Evolutionary conservation across 2,888 invertebrate genomes (phyloP), one percentile per base, ranked within the genome.

Genomic region (Heliothis peltigera): DNA sequence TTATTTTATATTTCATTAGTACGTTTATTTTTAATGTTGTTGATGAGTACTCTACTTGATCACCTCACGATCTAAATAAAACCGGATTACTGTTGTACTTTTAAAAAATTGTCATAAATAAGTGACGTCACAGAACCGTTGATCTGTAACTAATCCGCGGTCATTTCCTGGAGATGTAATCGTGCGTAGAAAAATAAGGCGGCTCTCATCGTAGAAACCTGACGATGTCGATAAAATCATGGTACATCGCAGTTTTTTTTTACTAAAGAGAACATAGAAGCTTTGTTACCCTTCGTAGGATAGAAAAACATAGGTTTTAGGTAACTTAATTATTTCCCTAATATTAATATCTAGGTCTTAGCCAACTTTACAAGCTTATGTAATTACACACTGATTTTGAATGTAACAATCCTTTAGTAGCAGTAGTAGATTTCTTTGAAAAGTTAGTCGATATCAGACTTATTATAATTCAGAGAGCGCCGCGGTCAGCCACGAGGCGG

Each of bases 401-500:
- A 81, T 76, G 69, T 55, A 57, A 69, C 75, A 73, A 79, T 78
- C 70, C 74, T 70, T 78, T 65, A 75, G 64, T 15, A 17, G 35
- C 32, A 49, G 35, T n/a, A 64, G 58, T 61, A 63, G 42, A 66
- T 64, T 69, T 59, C 63, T 58, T 35, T 61, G 49, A 59, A 71
- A 79, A 79, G 64, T 70, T 75, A 68, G 70, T 75, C 70, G 73
- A 77, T 75, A 64, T 39, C 46, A 43, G 32, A 59, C 83, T 85
- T 70, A 79, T 85, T 85, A 78, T 70, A 74, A 84, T 84, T 84
- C 85, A 73, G 72, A 49, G 62, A 69, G 61, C 49, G 64, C 47
- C 49, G 54, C 64, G 71, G 66, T 70, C 68, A 65, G 58, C 43
- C 54, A 48, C 59, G 67, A 49, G 62, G 55, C 48, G 58, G 55